Conservation (phyloP, 2,888 invertebrate genomes). For the Melanchra persicariae region DNA sequence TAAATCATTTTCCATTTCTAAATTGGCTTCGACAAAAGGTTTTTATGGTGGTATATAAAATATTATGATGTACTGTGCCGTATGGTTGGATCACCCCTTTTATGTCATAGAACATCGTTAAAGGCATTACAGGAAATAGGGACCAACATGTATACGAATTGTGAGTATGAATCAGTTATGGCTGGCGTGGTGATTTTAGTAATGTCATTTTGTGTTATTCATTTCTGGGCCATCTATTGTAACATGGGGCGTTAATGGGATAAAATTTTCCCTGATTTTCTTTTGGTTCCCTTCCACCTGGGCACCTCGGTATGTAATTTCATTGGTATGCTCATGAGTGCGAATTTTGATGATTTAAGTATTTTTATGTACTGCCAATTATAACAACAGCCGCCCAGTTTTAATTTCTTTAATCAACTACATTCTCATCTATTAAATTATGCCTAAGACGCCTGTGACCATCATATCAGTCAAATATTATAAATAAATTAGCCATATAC, state of each 20-base stretch:
- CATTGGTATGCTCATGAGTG: too few relatives aligned
- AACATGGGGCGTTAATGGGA: not conserved
- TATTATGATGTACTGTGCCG: conserved; percentile 3
- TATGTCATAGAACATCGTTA: conserved; percentile 6
- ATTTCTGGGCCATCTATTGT: not conserved
- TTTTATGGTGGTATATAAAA: conserved; percentile 31
- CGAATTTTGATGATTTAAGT: too few relatives aligned
- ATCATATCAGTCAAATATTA: too few relatives aligned
- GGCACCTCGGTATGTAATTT: too few relatives aligned
- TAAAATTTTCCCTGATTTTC: not conserved
- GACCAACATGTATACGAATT: not conserved
- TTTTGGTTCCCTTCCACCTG: too few relatives aligned
- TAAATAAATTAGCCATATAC: too few relatives aligned
- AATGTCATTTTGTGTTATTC: not conserved
- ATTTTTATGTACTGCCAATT: too few relatives aligned
- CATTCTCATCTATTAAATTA: too few relatives aligned
- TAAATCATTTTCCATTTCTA: conserved; percentile 40
- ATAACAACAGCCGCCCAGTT: too few relatives aligned
- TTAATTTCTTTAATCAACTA: too few relatives aligned
- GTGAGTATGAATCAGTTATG: not conserved
- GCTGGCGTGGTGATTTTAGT: not conserved
- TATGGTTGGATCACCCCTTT: conserved; percentile 5
- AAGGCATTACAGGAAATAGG: conserved; percentile 3
- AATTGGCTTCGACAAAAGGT: conserved; percentile 44
- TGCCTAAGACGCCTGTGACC: too few relatives aligned